Evolutionary conservation across 2,888 invertebrate species (phyloP).

Genomic region (Polydrusus pterygomalis): DNA sequence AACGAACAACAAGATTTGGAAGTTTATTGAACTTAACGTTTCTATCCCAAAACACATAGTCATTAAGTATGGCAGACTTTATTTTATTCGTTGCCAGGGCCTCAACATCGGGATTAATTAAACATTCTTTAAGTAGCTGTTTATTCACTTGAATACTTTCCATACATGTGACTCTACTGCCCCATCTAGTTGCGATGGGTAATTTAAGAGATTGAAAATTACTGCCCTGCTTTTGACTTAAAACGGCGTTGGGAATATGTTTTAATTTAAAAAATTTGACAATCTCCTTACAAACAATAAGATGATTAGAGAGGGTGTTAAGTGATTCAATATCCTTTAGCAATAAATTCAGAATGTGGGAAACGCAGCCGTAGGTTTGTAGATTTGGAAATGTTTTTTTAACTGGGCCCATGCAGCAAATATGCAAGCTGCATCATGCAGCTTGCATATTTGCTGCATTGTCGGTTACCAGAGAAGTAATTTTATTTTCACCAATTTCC

Average conservation of each 20-base stretch:
- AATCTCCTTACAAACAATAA: conserved; percentile 13
- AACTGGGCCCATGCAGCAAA: conserved; percentile 12
- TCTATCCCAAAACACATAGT: conserved; percentile 33
- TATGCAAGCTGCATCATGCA: too few species aligned
- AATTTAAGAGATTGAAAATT: conserved; percentile 35
- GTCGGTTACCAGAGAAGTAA: conserved; percentile 23
- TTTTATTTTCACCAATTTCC: conserved; percentile 18
- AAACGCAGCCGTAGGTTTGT: conserved; percentile 20
- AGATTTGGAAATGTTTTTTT: conserved; percentile 10
- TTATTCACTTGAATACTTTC: conserved; percentile 23
- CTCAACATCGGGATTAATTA: conserved; percentile 5
- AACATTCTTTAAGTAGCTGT: conserved; percentile 6
- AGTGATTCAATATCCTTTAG: conserved; percentile 26
- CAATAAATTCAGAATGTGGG: conserved; percentile 24
- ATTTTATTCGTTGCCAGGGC: conserved; percentile 25
- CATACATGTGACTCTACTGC: conserved; percentile 23
- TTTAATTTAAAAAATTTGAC: conserved; percentile 18
- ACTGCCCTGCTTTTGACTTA: conserved; percentile 30
- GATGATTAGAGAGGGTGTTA: conserved; percentile 16
- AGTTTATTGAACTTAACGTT: not conserved
- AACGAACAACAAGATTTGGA: conserved; percentile 28
- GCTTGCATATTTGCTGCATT: conserved; percentile 26
- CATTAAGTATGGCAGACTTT: conserved; percentile 15
- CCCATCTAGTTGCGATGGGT: conserved; percentile 43
- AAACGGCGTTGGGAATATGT: conserved; percentile 30